Percentiles rank a stretch among this genome's conserved stretches.
Evolutionary conservation across 2,797 vertebrate species (phyloP).

Genomic region (Pseudochaenichthys georgianus): DNA sequence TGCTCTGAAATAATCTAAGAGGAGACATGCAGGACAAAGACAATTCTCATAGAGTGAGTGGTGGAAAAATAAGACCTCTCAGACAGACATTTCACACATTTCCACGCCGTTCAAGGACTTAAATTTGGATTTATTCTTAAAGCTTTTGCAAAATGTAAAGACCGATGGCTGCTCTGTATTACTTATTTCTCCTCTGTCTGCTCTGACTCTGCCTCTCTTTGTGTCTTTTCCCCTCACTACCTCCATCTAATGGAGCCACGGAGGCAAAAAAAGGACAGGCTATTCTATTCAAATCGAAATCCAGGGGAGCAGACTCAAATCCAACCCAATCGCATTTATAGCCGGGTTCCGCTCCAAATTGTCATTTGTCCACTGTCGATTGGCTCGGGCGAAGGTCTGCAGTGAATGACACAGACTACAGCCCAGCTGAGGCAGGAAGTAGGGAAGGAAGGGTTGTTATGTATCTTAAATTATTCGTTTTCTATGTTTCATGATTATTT

Average conservation of each 20-base stretch:
- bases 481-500: constrained; percentile 1
- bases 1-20: constrained; percentile 48
- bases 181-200: constrained; percentile 48
- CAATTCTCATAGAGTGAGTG: constrained; percentile 29
- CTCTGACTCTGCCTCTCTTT: constrained; percentile 36
- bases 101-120: constrained; percentile 45
- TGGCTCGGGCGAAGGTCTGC: constrained; percentile 33
- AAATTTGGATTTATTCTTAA: constrained; percentile 60
- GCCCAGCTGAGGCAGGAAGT: constrained; percentile 20
- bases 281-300: constrained; percentile 74
- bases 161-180: constrained; percentile 32
- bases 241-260: constrained; percentile 67
- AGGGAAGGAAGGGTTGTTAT: constrained; percentile 11
- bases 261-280: constrained; percentile 47
- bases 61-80: constrained; percentile 48
- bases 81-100: constrained; percentile 46
- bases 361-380: constrained; percentile 65
- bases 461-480: constrained; percentile 2
- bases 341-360: constrained; percentile 66
- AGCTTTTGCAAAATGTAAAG: constrained; percentile 55
- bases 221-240: constrained; percentile 36
- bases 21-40: constrained; percentile 56
- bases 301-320: constrained; percentile 65
- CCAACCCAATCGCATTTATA: constrained; percentile 68
- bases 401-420: constrained; percentile 58